Conservation (phyloP, 2,797 vertebrate species). For the Fistularia tabacaria region DNA sequence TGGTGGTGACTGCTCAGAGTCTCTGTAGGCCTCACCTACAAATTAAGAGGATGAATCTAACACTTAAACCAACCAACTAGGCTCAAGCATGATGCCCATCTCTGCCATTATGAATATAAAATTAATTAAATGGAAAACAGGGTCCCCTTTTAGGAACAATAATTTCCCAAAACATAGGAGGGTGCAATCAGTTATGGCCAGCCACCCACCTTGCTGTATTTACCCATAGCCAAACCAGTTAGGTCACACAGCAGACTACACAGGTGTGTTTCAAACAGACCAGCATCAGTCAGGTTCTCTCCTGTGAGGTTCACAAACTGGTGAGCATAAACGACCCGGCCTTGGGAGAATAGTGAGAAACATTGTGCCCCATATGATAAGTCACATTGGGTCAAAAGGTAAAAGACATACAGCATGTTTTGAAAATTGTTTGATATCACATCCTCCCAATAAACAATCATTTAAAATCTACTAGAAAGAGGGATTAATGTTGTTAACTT, state of each 20-base stretch:
- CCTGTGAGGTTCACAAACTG: slow-evolving; percentile 88
- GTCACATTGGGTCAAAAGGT: slow-evolving; percentile 19
- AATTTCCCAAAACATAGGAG: slow-evolving; percentile 8
- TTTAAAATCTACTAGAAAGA: too few relatives aligned
- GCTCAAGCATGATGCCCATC: not conserved
- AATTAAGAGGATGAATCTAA: slow-evolving; percentile 12
- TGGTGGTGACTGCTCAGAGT: slow-evolving; percentile 79
- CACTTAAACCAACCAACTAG: not conserved
- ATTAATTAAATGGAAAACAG: too few relatives aligned
- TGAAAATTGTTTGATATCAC: not conserved
- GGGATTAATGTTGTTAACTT: too few relatives aligned
- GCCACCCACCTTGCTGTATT: slow-evolving; percentile 85
- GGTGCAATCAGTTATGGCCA: slow-evolving; percentile 19
- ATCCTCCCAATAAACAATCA: too few relatives aligned
- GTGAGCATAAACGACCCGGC: slow-evolving; percentile 90
- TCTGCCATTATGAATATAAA: too few relatives aligned
- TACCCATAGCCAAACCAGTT: slow-evolving; percentile 83
- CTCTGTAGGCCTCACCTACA: slow-evolving; percentile 88
- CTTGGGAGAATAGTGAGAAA: slow-evolving; percentile 65
- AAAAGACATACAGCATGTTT: slow-evolving; percentile 8
- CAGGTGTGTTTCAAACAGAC: slow-evolving; percentile 91
- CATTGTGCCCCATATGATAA: slow-evolving; percentile 3
- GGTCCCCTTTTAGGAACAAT: too few relatives aligned
- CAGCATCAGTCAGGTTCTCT: slow-evolving; percentile 87
- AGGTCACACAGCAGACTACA: slow-evolving; percentile 86